phyloP scores from a whole-genome alignment of 35 echinoderm and acorn worm genomes.

The Hemicentrotus pulcherrimus region DNA sequence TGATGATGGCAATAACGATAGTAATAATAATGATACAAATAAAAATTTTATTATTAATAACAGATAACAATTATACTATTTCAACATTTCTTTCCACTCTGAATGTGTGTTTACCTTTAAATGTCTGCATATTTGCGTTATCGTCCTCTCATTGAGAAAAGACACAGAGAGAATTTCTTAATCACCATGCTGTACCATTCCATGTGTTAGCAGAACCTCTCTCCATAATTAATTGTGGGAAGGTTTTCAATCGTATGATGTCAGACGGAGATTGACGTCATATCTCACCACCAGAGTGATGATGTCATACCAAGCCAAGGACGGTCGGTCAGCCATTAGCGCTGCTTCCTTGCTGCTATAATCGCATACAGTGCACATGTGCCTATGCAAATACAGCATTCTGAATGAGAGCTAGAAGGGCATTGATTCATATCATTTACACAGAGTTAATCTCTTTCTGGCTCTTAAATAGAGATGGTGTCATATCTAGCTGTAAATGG shows the following conservation, averaged over 20 bases:
- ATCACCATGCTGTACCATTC: not conserved
- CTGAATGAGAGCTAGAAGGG: not conserved
- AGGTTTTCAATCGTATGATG: not conserved
- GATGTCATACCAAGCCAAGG: not conserved
- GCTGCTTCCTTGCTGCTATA: not conserved
- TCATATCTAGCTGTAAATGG: no score
- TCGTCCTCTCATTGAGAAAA: not conserved
- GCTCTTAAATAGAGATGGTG: no score
- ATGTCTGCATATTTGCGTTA: not conserved
- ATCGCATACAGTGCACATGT: not conserved
- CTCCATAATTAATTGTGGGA: not conserved
- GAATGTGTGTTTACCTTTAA: not conserved
- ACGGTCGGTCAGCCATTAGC: not conserved
- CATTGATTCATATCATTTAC: not conserved
- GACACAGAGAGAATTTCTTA: not conserved
- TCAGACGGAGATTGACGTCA: conserved; percentile 7
- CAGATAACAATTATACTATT: no score
- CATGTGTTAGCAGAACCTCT: not conserved
- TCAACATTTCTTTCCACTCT: not conserved
- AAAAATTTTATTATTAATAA: no score
- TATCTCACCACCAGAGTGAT: not conserved
- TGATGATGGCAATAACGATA: no score
- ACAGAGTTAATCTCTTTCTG: no score
- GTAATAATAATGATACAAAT: no score
- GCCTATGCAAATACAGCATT: not conserved